Percentiles rank a stretch among this genome's conserved stretches.
Evolutionary conservation across 2,888 invertebrate genomes (phyloP).

Genomic region (Pogonocherus hispidulus): DNA sequence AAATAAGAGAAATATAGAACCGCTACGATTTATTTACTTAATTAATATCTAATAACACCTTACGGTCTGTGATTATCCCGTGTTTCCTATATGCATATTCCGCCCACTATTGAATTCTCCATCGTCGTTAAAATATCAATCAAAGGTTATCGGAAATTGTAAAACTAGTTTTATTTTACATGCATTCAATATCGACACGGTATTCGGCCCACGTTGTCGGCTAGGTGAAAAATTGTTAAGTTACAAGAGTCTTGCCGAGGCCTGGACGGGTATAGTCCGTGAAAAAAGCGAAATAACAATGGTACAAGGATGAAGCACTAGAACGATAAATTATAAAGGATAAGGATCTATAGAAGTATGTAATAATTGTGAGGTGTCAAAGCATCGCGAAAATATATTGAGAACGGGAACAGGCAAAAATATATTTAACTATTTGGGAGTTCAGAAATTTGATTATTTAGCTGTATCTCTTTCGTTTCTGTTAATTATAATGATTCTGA

Average conservation of each 20-base stretch:
- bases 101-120: conserved; percentile 29
- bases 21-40: conserved; percentile 42
- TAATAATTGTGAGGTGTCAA: not conserved
- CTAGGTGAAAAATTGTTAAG: conserved; percentile 34
- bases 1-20: conserved; percentile 30
- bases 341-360: not conserved
- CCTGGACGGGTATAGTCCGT: conserved; percentile 31
- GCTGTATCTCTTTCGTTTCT: no score
- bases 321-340: not conserved
- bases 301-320: conserved; percentile 1
- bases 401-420: no score
- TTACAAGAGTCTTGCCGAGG: conserved; percentile 8
- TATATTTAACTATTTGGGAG: no score
- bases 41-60: conserved; percentile 43
- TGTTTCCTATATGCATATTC: conserved; percentile 26
- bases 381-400: not conserved
- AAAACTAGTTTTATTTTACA: conserved; percentile 43
- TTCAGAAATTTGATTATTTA: no score
- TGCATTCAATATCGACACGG: conserved; percentile 40
- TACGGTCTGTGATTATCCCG: conserved; percentile 37
- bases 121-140: conserved; percentile 39
- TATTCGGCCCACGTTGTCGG: conserved; percentile 30
- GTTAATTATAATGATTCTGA: no score
- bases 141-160: conserved; percentile 43
- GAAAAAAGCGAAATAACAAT: conserved; percentile 15